Conservation (phyloP, 2,797 vertebrate species). For the Otus scops region DNA sequence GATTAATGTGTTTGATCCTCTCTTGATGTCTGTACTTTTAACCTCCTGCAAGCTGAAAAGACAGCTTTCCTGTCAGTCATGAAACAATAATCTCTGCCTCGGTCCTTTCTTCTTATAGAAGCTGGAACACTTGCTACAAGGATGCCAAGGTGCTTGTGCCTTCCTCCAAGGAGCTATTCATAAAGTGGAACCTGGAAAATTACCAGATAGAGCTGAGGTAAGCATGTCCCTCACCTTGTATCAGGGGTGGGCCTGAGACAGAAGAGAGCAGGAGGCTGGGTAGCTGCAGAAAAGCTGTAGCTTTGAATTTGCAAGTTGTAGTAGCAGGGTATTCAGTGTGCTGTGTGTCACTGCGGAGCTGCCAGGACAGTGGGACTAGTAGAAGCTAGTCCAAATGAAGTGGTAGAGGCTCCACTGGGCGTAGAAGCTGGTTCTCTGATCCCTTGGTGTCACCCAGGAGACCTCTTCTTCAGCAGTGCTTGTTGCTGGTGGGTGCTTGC, state of each 20-base stretch:
- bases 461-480: background rate
- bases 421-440: background rate
- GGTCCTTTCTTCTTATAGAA: constrained; percentile 75
- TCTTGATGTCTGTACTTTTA: background rate
- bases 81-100: background rate
- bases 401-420: background rate
- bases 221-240: background rate
- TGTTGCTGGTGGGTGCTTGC: background rate
- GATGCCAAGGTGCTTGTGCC: constrained; percentile 79
- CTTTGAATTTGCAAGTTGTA: background rate
- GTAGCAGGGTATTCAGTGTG: background rate
- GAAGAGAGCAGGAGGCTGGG: background rate
- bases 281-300: background rate
- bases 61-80: background rate
- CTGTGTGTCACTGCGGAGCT: background rate
- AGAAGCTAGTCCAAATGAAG: background rate
- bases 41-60: background rate
- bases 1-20: background rate
- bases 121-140: constrained; percentile 83
- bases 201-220: constrained; percentile 83
- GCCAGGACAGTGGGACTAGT: background rate
- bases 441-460: background rate
- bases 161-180: constrained; percentile 84
- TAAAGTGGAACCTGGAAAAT: constrained; percentile 73
- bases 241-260: background rate